Base-by-base conservation (phyloP, 2,797 vertebrate species). In the Brachyalestes nurse region DNA sequence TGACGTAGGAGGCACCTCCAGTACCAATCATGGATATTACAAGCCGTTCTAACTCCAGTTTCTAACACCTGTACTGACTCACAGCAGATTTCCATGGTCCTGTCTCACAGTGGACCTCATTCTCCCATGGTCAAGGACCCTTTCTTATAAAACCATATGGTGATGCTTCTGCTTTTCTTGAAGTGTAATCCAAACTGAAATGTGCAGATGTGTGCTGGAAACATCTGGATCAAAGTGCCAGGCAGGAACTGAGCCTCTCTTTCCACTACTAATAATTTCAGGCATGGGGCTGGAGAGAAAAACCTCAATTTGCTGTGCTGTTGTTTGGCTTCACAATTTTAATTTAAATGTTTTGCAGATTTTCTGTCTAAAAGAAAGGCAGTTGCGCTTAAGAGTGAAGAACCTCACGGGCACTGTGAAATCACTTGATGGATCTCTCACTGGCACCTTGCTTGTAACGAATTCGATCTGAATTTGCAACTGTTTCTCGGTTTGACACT, bases 171-270 rank as follows among this genome's bases (percentile, higher is more conserved):
- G 23, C 17, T 7, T 71, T 72, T 72, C 81, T 79, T 23, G 87
- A 90, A 89, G 86, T 81, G 86, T 91, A 87, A 91, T 45, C 64
- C 38, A 66, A 42, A 66, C 19, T 10, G 64, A 45, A 66, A 19
- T 66, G 40, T 66, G 45, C 38, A 66, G 62, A 65, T 66, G 89
- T 88, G 90, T 79, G 10, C 80, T 84, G 75, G 23, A 87, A 87
- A 93, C 92, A 93, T 93, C 91, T 94, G 92, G 87, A 90, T 91
- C 86, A 89, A 58, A 47, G 84, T 90, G 82, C 25, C 72, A 79
- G 47, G 74, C 89, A 88, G 90, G 87, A 92, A 88, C 86, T 89
- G 67, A 6, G 77, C 88, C 80, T 90, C 80, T 90, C 82, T 89
- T 87, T 90, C 82, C 87, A 83, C 82, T 86, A 72, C 81, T 88